Evolutionary conservation across 92 coral and sea anemone genomes (phyloP), one percentile per base, ranked within the genome.

Genomic region (Muricea muricata): DNA sequence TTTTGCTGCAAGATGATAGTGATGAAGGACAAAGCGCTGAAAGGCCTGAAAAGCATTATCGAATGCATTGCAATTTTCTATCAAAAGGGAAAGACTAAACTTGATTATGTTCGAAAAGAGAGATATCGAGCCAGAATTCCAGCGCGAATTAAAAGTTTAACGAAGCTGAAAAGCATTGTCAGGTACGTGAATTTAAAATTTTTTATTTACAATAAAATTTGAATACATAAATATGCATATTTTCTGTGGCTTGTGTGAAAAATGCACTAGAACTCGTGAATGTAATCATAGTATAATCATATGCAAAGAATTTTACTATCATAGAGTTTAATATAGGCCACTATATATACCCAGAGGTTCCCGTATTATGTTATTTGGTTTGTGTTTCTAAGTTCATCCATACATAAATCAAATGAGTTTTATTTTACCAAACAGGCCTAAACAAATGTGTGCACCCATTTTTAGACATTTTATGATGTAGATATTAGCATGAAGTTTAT

Each of bases 161-260:
- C 58, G 23, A 50, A 50, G 58, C 58, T 50, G 58, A 50, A 50
- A 50, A 50, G 58, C 58, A 50, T 50, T 50, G 58, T 50, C 58
- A 50, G 58, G 58, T 50, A 50, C 58, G 58, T 50, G 58, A 50
- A 50, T 50, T 50, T 50, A 3, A 50, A 50, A 6, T 13, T 50
- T 3, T 13, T 50, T 6, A 50, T 50, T 50, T 50, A 50, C n/a
- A 50, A 50, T 50, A 37, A 37, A 37, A 50, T 50, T 13, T 50
- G 23, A 50, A 50, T 50, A 50, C 17, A 20, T 20, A 50, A 50
- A 50, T 50, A 13, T 50, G 58, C 23, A 20, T 50, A 20, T 20
- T 50, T 50, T 50, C 23, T 50, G 58, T 50, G 58, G 58, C 23
- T 50, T 50, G 18, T 50, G 58, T 50, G 23, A 45, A 45, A 45